phyloP scores from a whole-genome alignment of 2,797 vertebrate species.

The Enteromius fasciolatus region DNA sequence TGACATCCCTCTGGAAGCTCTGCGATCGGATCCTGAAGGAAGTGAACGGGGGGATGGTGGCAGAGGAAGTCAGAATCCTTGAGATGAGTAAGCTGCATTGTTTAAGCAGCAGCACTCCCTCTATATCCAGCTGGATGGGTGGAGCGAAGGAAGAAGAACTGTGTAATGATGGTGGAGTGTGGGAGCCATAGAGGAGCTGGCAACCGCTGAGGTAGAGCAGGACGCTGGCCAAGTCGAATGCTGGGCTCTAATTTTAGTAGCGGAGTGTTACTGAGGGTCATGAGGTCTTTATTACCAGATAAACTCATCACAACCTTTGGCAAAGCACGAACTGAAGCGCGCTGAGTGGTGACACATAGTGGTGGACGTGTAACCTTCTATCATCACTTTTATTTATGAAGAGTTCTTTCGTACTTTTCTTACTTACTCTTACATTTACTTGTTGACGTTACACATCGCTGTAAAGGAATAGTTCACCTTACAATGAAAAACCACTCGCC shows the following conservation, averaged over 20 bases:
- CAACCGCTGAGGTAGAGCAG: conserved; percentile 32
- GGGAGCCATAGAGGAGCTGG: conserved; percentile 32
- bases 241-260: conserved; percentile 83
- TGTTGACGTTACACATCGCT: not conserved
- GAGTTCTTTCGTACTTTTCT: not conserved
- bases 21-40: conserved; percentile 19
- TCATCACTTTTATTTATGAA: not conserved
- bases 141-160: conserved; percentile 32
- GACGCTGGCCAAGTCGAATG: conserved; percentile 76
- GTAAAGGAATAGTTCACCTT: not conserved
- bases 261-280: conserved; percentile 81
- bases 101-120: conserved; percentile 41
- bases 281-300: conserved; percentile 76
- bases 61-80: conserved; percentile 45
- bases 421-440: not conserved
- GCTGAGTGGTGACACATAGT: conserved; percentile 59
- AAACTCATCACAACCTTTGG: conserved; percentile 66
- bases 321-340: conserved; percentile 52
- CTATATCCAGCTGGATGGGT: conserved; percentile 38
- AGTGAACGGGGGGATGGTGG: conserved; percentile 30
- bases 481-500: not conserved
- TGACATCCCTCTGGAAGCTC: conserved; percentile 7
- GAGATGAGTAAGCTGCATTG: conserved; percentile 54
- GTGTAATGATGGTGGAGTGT: conserved; percentile 39
- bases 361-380: conserved; percentile 34